Evolutionary conservation across 2,888 invertebrate species (phyloP).

Genomic region (Ashinkailepas kermadecensis): DNA sequence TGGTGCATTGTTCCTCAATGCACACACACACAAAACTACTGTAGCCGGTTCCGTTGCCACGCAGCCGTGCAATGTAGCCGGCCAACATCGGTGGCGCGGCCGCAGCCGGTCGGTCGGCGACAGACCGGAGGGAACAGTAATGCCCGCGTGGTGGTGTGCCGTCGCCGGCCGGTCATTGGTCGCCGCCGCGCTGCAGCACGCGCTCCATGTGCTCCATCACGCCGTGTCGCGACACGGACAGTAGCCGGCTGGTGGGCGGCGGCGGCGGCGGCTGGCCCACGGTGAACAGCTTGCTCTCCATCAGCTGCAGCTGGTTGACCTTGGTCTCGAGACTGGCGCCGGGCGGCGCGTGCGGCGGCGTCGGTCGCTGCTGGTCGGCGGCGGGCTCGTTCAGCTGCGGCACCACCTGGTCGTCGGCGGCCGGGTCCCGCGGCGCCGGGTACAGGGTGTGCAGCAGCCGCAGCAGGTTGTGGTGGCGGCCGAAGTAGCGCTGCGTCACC

Average conservation of each 20-base stretch:
- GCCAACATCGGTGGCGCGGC: background rate
- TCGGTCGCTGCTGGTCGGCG: background rate
- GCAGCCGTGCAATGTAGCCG: background rate
- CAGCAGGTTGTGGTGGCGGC: constrained; percentile 9
- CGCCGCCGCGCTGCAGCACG: background rate
- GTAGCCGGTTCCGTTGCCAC: background rate
- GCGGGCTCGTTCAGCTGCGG: constrained; percentile 15
- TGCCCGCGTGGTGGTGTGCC: background rate
- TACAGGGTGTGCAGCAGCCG: background rate
- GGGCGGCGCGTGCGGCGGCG: background rate
- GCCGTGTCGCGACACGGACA: background rate
- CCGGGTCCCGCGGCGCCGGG: background rate
- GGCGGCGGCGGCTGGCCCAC: background rate
- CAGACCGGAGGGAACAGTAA: background rate
- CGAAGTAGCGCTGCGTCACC: constrained; percentile 51
- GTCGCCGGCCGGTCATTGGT: background rate
- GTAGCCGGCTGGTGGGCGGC: background rate
- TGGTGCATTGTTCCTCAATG: too few relatives aligned
- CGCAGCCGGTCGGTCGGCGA: background rate
- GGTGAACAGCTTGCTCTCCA: constrained; percentile 18
- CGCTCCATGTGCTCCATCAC: background rate
- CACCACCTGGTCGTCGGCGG: constrained; percentile 19
- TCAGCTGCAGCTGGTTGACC: constrained; percentile 18
- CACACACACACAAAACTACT: too few relatives aligned
- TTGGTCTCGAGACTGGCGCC: constrained; percentile 8